Base-by-base conservation (phyloP, 2,888 invertebrate genomes). In the Pelosia muscerda region DNA sequence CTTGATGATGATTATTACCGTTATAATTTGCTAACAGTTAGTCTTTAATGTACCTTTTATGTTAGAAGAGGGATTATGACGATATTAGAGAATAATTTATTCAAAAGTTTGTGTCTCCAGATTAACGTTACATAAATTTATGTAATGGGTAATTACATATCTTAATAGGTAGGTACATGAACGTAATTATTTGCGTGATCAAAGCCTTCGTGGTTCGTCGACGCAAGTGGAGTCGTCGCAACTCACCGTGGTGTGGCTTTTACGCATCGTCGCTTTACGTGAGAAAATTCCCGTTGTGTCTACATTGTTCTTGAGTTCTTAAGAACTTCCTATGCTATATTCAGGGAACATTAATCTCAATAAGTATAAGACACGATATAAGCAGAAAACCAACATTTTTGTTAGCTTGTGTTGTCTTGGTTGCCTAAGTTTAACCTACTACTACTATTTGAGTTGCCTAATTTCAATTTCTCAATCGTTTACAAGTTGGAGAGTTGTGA, bases 241-340 rank as follows among this genome's bases (percentile, higher is more conserved):
- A 89, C 90, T 90, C 88, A 91, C 91, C 93, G 90, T 92, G 87
- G 89, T 89, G 85, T 76, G 82, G 81, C 76, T 84, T 92, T 90
- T 83, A 91, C 90, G 94, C 93, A 88, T 88, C 91, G 93, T 76
- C 87, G 90, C 87, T 78, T 85, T 74, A 81, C 93, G 94, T 95
- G 94, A 88, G 94, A 94, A 92, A 84, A 90, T 87, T 88, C 87
- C 86, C 84, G 84, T 84, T 85, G 79, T 83, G 81, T 86, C 81
- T 79, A 86, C 88, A 91, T 92, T 93, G 92, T 92, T 91, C 85
- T 88, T 83, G 83, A 84, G 86, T 86, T 86, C 13, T 15, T 38
- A 38, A 38, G 38, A 85, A 88, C 87, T 90, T 87, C 86, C 83
- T 90, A 86, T 87, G 81, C 86, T 84, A 79, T 71, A 82, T 84